Percentiles rank a stretch among this genome's conserved stretches.
Evolutionary conservation across 2,113 vertebrate species (phyloP).

Genomic region (Nothobranchius furzeri): DNA sequence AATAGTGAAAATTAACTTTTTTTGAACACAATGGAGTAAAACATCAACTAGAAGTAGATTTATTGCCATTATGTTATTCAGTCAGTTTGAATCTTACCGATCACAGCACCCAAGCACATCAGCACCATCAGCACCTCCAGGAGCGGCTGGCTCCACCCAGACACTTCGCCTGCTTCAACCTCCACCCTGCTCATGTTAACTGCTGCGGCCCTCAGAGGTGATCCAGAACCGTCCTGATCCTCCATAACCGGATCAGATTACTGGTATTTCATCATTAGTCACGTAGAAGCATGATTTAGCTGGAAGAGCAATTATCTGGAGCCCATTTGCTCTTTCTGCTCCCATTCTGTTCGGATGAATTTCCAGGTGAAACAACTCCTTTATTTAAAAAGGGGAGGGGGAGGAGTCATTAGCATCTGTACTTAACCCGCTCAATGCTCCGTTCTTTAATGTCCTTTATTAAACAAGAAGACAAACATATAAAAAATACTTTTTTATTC

Average conservation of each 20-base stretch:
- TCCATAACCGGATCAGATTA: constrained; percentile 38
- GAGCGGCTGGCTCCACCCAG: constrained; percentile 53
- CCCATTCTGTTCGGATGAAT: constrained; percentile 3
- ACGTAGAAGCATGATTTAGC: too few relatives aligned
- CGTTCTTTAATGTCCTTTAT: neutral
- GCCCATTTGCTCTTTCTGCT: constrained; percentile 8
- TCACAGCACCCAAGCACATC: constrained; percentile 78
- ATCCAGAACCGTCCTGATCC: constrained; percentile 8
- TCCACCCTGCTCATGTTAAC: constrained; percentile 24
- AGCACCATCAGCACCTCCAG: constrained; percentile 77
- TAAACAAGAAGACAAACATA: neutral
- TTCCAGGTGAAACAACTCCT: constrained; percentile 40
- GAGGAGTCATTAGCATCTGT: constrained; percentile 2
- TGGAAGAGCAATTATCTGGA: neutral
- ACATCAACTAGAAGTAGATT: too few relatives aligned
- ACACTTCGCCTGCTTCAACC: neutral
- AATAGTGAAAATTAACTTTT: too few relatives aligned
- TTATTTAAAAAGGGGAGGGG: constrained; percentile 6
- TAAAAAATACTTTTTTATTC: constrained; percentile 1
- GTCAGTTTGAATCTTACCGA: constrained; percentile 57
- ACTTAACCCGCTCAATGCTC: constrained; percentile 36
- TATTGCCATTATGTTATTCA: too few relatives aligned
- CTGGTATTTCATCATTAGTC: constrained; percentile 19
- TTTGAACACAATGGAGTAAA: too few relatives aligned
- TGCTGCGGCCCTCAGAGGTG: too few relatives aligned